These are phyloP conservation scores for Trichogramma pretiosum DNA, from an alignment of 1,140 invertebrate genomes.

Conservation along the genomic window DNA sequence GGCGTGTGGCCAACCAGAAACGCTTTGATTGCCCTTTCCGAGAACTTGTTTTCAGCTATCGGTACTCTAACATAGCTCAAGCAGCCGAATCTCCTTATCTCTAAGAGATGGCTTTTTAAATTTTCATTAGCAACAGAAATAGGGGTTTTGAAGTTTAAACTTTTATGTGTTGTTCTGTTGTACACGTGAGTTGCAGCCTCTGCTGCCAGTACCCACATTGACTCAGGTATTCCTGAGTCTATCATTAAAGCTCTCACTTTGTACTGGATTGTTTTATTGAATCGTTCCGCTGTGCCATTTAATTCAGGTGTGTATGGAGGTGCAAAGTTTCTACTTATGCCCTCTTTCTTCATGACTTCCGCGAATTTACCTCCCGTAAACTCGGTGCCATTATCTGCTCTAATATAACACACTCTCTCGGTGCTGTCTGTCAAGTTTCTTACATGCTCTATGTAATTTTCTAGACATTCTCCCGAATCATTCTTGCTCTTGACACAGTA, in stretches of 20 bases:
- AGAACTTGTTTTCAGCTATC: conserved; percentile 8
- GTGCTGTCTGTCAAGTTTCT: conserved; percentile 15
- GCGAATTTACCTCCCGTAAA: too few relatives aligned
- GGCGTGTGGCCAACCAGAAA: conserved; percentile 4
- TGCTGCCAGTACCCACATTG: not conserved
- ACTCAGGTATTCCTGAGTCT: not conserved
- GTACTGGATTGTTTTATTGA: conserved; percentile 3
- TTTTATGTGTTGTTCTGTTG: conserved; percentile 20
- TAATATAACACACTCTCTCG: too few relatives aligned
- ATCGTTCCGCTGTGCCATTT: too few relatives aligned
- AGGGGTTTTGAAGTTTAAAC: conserved; percentile 8
- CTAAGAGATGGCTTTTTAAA: conserved; percentile 6
- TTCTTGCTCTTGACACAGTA: conserved; percentile 13
- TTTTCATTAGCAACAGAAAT: conserved; percentile 5
- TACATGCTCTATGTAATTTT: too few relatives aligned
- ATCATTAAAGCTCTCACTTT: not conserved
- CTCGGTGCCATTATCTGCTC: too few relatives aligned
- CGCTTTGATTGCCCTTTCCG: conserved; percentile 10
- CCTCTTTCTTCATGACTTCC: conserved; percentile 16
- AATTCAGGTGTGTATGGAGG: conserved; percentile 16
- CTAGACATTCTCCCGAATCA: conserved; percentile 12
- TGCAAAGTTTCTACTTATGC: conserved; percentile 6
- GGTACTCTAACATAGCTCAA: conserved; percentile 10
- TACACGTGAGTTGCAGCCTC: not conserved
- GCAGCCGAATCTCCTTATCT: conserved; percentile 14